phyloP scores from a whole-genome alignment of 2,888 invertebrate species.

The Oscheius myriophilus region DNA sequence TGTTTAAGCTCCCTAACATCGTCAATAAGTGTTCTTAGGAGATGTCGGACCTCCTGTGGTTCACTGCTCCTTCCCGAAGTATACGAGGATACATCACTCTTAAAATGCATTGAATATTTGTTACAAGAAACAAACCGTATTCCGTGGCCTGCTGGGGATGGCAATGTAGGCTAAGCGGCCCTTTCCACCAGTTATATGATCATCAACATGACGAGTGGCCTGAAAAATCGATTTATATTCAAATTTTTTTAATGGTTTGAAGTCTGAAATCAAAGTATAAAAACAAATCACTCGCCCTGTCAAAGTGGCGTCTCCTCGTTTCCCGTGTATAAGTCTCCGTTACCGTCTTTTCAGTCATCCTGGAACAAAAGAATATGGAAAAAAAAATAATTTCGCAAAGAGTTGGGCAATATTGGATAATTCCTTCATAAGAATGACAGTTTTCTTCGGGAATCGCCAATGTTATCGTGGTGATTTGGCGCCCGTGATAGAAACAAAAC shows the following conservation, averaged over 20 bases:
- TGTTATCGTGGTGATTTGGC: too few species aligned
- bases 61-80: background rate
- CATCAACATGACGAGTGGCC: slow-evolving; percentile 16
- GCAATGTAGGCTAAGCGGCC: background rate
- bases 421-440: too few species aligned
- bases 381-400: too few species aligned
- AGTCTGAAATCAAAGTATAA: too few species aligned
- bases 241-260: background rate
- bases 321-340: slow-evolving; percentile 16
- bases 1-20: too few species aligned
- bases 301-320: slow-evolving; percentile 8
- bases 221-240: background rate
- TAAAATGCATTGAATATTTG: background rate
- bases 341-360: slow-evolving; percentile 17
- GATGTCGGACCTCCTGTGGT: too few species aligned
- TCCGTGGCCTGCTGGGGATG: background rate
- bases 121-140: background rate
- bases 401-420: too few species aligned
- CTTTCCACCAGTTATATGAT: slow-evolving; percentile 8
- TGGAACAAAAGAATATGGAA: background rate
- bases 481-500: too few species aligned
- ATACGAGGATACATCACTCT: background rate
- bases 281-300: slow-evolving; percentile 11
- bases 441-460: too few species aligned
- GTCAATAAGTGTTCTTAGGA: too few species aligned